Evolutionary conservation across 2,888 invertebrate species (phyloP), one percentile per base, ranked within the genome.

Genomic region (Willowsia nigromaculata): DNA sequence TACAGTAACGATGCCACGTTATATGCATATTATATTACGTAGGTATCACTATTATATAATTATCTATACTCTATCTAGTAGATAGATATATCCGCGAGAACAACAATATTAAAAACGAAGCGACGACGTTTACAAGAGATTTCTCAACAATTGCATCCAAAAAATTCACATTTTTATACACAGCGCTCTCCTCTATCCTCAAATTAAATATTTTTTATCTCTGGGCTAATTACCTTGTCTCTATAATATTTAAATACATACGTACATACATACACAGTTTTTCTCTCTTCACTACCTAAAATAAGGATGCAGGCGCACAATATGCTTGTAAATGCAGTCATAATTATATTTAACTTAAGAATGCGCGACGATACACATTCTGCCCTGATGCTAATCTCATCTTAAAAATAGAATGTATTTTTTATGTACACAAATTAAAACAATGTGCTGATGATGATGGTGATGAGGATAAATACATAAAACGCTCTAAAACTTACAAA

Each of bases 311-410:
- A 47, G 43, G 30, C 5, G 30, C 47, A 59, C 25, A 40, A 27
- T 33, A 85, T 78, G 53, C 56, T 81, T 81, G 81, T 81, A 81
- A 87, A 87, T 87, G 53, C 65, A 81, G 68, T 76, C 76, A 76
- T 76, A 30, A 43, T 74, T 37, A 11, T 68, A 22, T 40, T 68
- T 11, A 40, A 1, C 25, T 74, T 74, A 27, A 18, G 43, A 27
- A 1, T 43, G 33, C 27, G 27, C 43, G 25, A 50, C 50, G 27
- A 7, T 27, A 47, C 9, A 50, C n/a, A 50, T 15, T 27, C 33
- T 74, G 22, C 5, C 15, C 50, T 74, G 47, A 15, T 47, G 25
- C 50, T 76, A 76, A 76, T 76, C 76, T 76, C 76, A 27, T 30
- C 76, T 76, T 76, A 30, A 76, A 76, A 76, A 76, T 76, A 50